phyloP scores from a whole-genome alignment of 1,140 invertebrate species.

The Centruroides sculpturatus region DNA sequence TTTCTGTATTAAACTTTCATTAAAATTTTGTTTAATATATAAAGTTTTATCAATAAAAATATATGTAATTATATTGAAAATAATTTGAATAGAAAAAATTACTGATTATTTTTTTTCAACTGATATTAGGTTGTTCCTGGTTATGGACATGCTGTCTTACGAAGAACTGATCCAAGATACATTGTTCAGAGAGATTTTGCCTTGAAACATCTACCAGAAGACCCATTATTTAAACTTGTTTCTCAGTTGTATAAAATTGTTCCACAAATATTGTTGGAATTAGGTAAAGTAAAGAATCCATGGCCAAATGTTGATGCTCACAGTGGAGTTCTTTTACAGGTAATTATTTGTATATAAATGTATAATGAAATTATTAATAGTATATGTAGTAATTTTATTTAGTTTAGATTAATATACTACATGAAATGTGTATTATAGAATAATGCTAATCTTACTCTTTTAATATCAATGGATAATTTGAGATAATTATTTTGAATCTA shows the following conservation, averaged over 20 bases:
- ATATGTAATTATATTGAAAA: too few relatives aligned
- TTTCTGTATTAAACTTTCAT: too few relatives aligned
- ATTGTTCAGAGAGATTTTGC: conserved; percentile 43
- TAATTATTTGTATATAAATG: conserved; percentile 14
- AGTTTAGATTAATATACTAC: too few relatives aligned
- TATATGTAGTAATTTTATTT: too few relatives aligned
- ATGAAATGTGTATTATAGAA: too few relatives aligned
- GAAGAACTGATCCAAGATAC: conserved; percentile 44
- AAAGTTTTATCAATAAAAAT: neutral
- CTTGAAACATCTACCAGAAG: conserved; percentile 40
- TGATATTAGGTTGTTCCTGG: conserved; percentile 38
- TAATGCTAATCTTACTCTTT: too few relatives aligned
- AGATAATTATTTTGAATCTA: too few relatives aligned
- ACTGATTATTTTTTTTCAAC: neutral
- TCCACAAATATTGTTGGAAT: conserved; percentile 39
- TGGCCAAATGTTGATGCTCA: conserved; percentile 48
- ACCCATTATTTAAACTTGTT: conserved; percentile 37
- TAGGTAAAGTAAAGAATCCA: conserved; percentile 44
- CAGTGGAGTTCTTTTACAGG: conserved; percentile 42
- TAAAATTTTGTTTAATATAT: neutral
- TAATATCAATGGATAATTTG: too few relatives aligned
- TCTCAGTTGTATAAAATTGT: conserved; percentile 39
- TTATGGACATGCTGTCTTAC: conserved; percentile 42
- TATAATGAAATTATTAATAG: too few relatives aligned
- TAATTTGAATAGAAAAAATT: too few relatives aligned